Base-by-base conservation (phyloP, 2,888 invertebrate species). In the Lepidochitona cinerea region DNA sequence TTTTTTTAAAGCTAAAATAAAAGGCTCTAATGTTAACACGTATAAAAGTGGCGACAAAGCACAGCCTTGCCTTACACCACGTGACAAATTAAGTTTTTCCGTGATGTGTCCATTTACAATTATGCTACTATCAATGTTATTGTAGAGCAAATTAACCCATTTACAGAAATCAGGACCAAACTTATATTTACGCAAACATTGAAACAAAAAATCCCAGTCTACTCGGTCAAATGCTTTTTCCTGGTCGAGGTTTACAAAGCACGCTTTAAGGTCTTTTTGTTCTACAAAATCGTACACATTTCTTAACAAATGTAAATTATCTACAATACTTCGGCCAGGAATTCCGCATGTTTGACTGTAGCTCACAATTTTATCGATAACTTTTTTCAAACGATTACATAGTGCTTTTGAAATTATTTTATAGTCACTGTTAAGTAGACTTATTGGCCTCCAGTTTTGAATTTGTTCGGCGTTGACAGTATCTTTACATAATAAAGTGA, bases 201-300 rank as follows among this genome's bases (percentile, higher is more conserved):
- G 70, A 73, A 75, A 78, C 32, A 83, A 26, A 72, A 74, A 82
- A 14, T 71, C 54, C 68, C 78, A 75, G 29, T 74, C 73, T 14
- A 81, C 81, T 64, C 80, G 68, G 68, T 81, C 81, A 49, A 82
- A 82, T 1, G 81, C 81, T 64, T 82, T 83, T 66, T 78, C 79
- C 69, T 82, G 82, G 66, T 82, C 82, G 37, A 81, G 41, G 72
- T 52, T 64, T 36, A 80, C 75, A 66, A 81, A 79, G 41, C 70
- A 70, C 37, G 75, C 72, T 41, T 54, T 14, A n/a, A 77, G 29
- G 14, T 81, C 37, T 68, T 80, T 76, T 65, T 75, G 75, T 23
- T 80, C 71, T n/a, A 72, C 66, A 81, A 76, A 80, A 69, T 79
- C 76, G 32, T 75, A 29, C 29, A 77, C 70, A 72, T 79, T 74